A percentile compares a stretch with the other conserved stretches of the same genome.
phyloP scores from a whole-genome alignment of 1,140 invertebrate genomes.

The Solen grandis region DNA sequence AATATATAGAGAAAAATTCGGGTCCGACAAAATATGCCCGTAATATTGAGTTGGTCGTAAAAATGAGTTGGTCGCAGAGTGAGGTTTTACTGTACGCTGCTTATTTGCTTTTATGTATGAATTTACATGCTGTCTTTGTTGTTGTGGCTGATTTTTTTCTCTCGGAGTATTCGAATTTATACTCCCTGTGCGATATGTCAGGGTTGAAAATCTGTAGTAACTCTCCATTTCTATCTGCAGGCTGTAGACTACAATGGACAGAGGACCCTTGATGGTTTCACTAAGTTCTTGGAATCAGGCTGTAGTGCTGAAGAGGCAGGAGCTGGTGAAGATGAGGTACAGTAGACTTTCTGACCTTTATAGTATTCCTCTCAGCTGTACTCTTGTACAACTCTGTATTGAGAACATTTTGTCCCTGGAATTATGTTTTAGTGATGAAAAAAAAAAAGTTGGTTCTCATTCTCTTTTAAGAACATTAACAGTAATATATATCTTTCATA shows the following conservation, averaged over 20 bases:
- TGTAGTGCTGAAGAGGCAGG: slow-evolving; percentile 62
- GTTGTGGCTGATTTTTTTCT: no score
- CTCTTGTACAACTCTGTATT: slow-evolving; percentile 3
- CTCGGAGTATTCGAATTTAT: no score
- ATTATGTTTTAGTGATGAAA: background rate
- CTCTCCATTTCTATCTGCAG: slow-evolving; percentile 81
- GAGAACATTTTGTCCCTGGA: background rate
- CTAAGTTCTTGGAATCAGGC: slow-evolving; percentile 89
- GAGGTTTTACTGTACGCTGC: no score
- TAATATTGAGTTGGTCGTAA: no score
- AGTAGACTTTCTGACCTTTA: background rate
- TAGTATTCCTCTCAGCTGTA: background rate
- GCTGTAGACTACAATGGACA: slow-evolving; percentile 96
- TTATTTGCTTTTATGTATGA: no score
- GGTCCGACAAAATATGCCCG: no score
- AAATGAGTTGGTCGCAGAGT: no score
- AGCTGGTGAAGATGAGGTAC: slow-evolving; percentile 6
- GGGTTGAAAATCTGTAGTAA: no score
- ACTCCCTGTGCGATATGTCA: no score
- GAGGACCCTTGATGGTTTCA: slow-evolving; percentile 95
- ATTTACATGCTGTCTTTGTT: no score
- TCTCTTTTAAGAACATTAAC: background rate
- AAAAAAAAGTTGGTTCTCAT: background rate
- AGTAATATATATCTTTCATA: background rate
- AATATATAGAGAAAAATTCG: no score